phyloP scores from a whole-genome alignment of 2,888 invertebrate genomes.

The Drosophila bunnanda region DNA sequence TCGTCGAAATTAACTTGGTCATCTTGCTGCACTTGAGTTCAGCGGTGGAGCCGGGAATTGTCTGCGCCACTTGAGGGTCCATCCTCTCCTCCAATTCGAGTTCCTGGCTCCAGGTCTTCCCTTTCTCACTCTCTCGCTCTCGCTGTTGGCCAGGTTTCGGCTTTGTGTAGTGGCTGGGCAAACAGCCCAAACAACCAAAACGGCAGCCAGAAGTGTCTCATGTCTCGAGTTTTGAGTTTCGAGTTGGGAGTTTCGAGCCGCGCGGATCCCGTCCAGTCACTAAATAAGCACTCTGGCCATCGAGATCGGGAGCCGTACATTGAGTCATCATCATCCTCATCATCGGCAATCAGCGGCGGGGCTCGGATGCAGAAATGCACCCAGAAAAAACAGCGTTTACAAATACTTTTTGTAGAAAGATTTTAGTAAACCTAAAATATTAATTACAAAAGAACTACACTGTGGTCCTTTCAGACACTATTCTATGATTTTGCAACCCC shows the following conservation, averaged over 20 bases:
- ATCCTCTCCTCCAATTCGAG: constrained; percentile 16
- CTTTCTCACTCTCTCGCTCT: background rate
- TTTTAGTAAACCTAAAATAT: background rate
- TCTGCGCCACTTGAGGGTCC: constrained; percentile 64
- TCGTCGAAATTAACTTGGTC: constrained; percentile 74
- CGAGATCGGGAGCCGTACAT: constrained; percentile 56
- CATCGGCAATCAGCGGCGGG: constrained; percentile 39
- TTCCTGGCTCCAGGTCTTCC: constrained; percentile 41
- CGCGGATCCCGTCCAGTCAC: constrained; percentile 67
- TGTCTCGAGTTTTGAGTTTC: constrained; percentile 59
- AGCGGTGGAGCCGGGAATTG: constrained; percentile 47
- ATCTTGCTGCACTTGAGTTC: constrained; percentile 73
- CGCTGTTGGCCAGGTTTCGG: constrained; percentile 41
- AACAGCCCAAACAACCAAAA: constrained; percentile 70
- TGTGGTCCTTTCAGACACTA: background rate
- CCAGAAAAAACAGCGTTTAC: background rate
- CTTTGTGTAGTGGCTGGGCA: constrained; percentile 71
- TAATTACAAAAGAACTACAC: no score
- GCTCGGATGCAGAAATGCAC: constrained; percentile 10
- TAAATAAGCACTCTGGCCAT: constrained; percentile 73
- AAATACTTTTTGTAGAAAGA: background rate
- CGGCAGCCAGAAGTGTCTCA: constrained; percentile 70
- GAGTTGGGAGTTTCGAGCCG: constrained; percentile 24
- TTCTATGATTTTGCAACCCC: no score
- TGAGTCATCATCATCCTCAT: constrained; percentile 75